Conservation (phyloP, 2,797 vertebrate species). For the Galagoides demidoff region DNA sequence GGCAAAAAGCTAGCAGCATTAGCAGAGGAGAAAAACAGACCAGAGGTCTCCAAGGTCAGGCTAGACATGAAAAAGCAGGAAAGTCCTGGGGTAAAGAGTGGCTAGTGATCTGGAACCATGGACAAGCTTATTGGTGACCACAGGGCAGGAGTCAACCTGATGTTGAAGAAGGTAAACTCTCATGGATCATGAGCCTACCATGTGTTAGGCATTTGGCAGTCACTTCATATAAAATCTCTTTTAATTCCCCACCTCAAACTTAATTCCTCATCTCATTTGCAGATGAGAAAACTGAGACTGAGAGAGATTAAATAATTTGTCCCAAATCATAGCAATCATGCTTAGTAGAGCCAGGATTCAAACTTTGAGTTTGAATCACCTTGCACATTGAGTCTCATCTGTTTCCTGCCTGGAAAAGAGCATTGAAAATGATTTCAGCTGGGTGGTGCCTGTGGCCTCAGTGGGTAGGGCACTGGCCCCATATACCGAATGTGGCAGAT, state of each 20-base stretch:
- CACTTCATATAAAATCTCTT: not conserved
- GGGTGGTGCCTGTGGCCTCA: too few species aligned
- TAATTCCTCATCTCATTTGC: not conserved
- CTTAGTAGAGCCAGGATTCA: not conserved
- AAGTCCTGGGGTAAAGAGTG: not conserved
- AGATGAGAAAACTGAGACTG: not conserved
- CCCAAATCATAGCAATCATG: not conserved
- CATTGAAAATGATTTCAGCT: not conserved
- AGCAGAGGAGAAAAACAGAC: not conserved
- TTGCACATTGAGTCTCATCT: not conserved
- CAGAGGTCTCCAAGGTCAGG: not conserved
- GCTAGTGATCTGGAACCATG: not conserved
- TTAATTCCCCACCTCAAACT: not conserved
- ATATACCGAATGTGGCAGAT: too few species aligned
- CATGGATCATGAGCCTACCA: not conserved
- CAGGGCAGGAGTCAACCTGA: not conserved
- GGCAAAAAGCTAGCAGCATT: not conserved
- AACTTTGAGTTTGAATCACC: not conserved
- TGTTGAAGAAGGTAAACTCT: not conserved
- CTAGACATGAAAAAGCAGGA: not conserved
- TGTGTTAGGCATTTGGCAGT: not conserved
- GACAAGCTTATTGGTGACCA: slow-evolving; percentile 4
- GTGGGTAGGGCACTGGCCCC: too few species aligned
- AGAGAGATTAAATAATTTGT: slow-evolving; percentile 9
- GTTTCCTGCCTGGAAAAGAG: not conserved